phyloP scores from a whole-genome alignment of 2,888 invertebrate species.

The Dynastes hyllus region DNA sequence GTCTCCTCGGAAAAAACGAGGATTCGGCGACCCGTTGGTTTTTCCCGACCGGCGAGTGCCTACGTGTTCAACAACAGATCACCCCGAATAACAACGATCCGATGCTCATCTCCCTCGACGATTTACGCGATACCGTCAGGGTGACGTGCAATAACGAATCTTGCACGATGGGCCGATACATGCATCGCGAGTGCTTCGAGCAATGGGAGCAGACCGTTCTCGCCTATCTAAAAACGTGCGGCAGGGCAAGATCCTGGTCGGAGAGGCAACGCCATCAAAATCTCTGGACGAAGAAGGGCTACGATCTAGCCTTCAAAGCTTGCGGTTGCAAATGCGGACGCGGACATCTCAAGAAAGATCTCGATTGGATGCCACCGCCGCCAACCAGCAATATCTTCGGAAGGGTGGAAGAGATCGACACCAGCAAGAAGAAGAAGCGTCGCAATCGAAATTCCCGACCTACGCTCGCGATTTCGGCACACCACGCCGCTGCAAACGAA shows the following conservation, averaged over 20 bases:
- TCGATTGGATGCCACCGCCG: constrained; percentile 90
- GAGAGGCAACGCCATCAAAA: constrained; percentile 96
- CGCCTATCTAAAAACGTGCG: constrained; percentile 91
- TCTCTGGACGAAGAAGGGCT: constrained; percentile 98
- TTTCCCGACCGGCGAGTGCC: constrained; percentile 87
- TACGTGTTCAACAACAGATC: constrained; percentile 73
- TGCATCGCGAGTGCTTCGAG: constrained; percentile 97
- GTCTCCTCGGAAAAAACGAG: no score
- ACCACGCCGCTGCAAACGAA: constrained; percentile 69
- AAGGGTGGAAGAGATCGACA: constrained; percentile 73
- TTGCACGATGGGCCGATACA: constrained; percentile 90
- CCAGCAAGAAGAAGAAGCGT: constrained; percentile 78
- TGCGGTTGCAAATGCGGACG: constrained; percentile 95
- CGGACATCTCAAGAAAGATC: constrained; percentile 94
- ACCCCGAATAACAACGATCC: constrained; percentile 69
- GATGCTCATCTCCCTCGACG: constrained; percentile 77
- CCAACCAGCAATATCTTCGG: constrained; percentile 73
- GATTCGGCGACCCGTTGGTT: constrained; percentile 86
- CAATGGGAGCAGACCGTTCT: constrained; percentile 94
- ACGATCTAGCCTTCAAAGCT: constrained; percentile 95
- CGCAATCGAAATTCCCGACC: constrained; percentile 80
- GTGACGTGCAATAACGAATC: constrained; percentile 96
- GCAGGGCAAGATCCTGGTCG: constrained; percentile 94
- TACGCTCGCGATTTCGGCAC: constrained; percentile 75
- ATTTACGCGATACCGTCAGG: constrained; percentile 86